A percentile compares a stretch with the other conserved stretches of the same genome.
Evolutionary conservation across 2,797 vertebrate genomes (phyloP).

Genomic region (Pseudochromis fuscus): DNA sequence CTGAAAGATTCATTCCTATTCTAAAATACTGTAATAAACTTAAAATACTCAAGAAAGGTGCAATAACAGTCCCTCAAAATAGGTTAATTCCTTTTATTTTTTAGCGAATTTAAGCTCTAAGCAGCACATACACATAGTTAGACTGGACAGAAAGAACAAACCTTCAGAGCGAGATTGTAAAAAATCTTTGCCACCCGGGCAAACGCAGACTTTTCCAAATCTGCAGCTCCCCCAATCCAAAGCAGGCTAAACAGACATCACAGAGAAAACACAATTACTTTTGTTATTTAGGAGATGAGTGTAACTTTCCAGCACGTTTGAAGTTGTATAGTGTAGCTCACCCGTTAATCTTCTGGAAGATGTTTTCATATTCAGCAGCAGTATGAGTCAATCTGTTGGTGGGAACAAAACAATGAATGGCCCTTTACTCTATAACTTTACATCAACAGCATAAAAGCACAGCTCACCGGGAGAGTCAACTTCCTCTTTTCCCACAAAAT

Average conservation of each 20-base stretch:
- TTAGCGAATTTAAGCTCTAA: too few species aligned
- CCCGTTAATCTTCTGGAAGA: slow-evolving; percentile 87
- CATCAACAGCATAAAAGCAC: too few species aligned
- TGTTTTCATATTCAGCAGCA: slow-evolving; percentile 81
- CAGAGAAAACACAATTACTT: background rate
- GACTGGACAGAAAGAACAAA: slow-evolving; percentile 60
- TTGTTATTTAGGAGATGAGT: background rate
- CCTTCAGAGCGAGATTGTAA: slow-evolving; percentile 83
- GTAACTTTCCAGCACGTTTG: background rate
- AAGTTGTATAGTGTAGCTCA: slow-evolving; percentile 49
- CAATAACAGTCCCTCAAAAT: background rate
- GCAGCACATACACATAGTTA: too few species aligned
- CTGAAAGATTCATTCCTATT: background rate
- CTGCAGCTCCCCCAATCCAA: slow-evolving; percentile 82
- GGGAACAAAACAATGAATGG: slow-evolving; percentile 10
- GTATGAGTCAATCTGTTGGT: slow-evolving; percentile 79
- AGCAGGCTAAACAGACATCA: slow-evolving; percentile 72
- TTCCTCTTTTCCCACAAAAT: background rate
- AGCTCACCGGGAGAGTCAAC: background rate
- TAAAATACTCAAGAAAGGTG: background rate
- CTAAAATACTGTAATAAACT: background rate
- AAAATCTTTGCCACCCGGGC: slow-evolving; percentile 83
- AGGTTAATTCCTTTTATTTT: too few species aligned
- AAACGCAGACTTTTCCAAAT: slow-evolving; percentile 82
- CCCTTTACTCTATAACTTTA: background rate